Evolutionary conservation across 92 coral and sea anemone genomes (phyloP), one percentile per base, ranked within the genome.

Genomic region (Palythoa grandiflora): DNA sequence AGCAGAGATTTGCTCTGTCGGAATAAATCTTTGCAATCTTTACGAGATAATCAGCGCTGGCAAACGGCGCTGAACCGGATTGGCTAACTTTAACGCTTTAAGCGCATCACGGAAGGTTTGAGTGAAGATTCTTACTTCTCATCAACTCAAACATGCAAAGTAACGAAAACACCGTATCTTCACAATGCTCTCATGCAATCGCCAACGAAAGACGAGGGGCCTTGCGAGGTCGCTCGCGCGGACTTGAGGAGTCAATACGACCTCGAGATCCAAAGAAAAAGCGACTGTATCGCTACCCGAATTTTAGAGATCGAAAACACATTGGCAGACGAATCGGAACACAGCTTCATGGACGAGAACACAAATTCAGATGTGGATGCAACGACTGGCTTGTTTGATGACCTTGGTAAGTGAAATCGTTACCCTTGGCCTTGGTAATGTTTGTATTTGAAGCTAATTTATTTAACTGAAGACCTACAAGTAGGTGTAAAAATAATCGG

Each of bases 31-130:
- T 13, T 11, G 81, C 19, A 87, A 8, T 39, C n/a, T 79, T 59
- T 65, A 13, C 40, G 7, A 50, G 71, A 12, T 15, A 48, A 9
- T 35, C 90, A 40, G 89, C 89, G 83, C 76, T 84, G 93, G 80
- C 84, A 89, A 40, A 47, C 86, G 86, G 98, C 96, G 94, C 94
- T 60, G 68, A 53, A 50, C 71, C 92, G 76, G 48, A 66, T 65
- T 57, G 44, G 17, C 60, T 14, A 77, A 47, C 72, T 51, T 66
- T 89, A 85, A 93, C 91, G 96, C 94, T 86, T 81, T 78, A 90
- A 77, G 88, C 92, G 80, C 95, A 93, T 87, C 71, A 90, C 95
- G 93, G 95, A 92, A 90, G 92, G 65, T 88, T 88, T 81, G 85
- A 89, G 91, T 16, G 57, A 71, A 77, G 90, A 89, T 68, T 19